phyloP scores from a whole-genome alignment of 2,113 vertebrate species.

The Gambusia holbrooki region DNA sequence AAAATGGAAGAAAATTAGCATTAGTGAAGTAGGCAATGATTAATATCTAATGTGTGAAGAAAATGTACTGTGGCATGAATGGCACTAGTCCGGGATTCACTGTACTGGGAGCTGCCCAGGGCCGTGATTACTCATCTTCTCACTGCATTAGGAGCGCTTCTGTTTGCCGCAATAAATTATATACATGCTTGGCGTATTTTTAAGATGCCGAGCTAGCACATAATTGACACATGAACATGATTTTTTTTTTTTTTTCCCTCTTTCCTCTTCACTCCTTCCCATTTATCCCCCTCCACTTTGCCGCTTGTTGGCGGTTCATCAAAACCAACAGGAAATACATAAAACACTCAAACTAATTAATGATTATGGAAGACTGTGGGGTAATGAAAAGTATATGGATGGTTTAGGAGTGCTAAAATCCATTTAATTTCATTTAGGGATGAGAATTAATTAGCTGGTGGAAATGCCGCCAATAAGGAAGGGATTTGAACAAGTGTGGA shows the following conservation, averaged over 20 bases:
- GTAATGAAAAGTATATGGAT: slow-evolving; percentile 72
- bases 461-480: slow-evolving; percentile 53
- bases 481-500: slow-evolving; percentile 52
- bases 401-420: slow-evolving; percentile 73
- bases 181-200: slow-evolving; percentile 56
- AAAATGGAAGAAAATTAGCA: slow-evolving; percentile 50
- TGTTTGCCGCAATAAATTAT: slow-evolving; percentile 74
- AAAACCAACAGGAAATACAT: slow-evolving; percentile 74
- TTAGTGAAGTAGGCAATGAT: slow-evolving; percentile 63
- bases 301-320: slow-evolving; percentile 64
- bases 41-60: slow-evolving; percentile 62
- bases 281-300: slow-evolving; percentile 39
- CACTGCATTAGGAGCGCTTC: slow-evolving; percentile 50
- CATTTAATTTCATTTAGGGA: slow-evolving; percentile 74
- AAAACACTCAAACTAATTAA: slow-evolving; percentile 76
- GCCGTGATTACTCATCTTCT: slow-evolving; percentile 66
- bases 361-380: slow-evolving; percentile 60
- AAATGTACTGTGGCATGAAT: slow-evolving; percentile 54
- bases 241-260: slow-evolving; percentile 8
- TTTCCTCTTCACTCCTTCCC: slow-evolving; percentile 9
- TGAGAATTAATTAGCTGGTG: slow-evolving; percentile 69
- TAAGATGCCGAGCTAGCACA: slow-evolving; percentile 51
- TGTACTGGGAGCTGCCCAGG: slow-evolving; percentile 39
- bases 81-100: slow-evolving; percentile 39
- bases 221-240: slow-evolving; percentile 64